A percentile compares a stretch with the other conserved stretches of the same genome.
Evolutionary conservation across 1,140 invertebrate species (phyloP).

Genomic region (Drosophila azteca): DNA sequence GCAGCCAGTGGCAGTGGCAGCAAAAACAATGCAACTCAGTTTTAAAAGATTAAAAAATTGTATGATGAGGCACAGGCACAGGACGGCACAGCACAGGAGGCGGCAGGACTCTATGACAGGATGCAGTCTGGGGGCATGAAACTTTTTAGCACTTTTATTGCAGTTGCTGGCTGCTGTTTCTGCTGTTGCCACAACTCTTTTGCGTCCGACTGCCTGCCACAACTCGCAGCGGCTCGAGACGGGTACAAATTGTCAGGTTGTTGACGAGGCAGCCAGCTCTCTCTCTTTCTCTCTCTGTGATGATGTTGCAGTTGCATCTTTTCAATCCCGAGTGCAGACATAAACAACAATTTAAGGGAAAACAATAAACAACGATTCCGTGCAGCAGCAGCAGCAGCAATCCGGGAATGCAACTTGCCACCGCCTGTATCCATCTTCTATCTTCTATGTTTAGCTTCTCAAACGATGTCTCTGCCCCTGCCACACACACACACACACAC

Average conservation of each 20-base stretch:
- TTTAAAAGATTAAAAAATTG: constrained; percentile 76
- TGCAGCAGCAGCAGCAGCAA: no score
- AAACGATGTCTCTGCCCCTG: constrained; percentile 8
- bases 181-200: constrained; percentile 20
- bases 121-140: constrained; percentile 74
- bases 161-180: constrained; percentile 38
- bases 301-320: constrained; percentile 25
- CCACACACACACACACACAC: background rate
- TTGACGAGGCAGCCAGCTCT: constrained; percentile 56
- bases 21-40: constrained; percentile 51
- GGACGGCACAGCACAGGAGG: background rate
- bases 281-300: constrained; percentile 5
- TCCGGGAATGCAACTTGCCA: constrained; percentile 25
- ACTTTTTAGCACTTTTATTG: constrained; percentile 81
- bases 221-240: constrained; percentile 49
- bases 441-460: constrained; percentile 12
- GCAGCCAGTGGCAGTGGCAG: constrained; percentile 11
- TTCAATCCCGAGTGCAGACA: constrained; percentile 35
- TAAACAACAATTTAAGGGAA: constrained; percentile 58
- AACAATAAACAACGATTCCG: constrained; percentile 40
- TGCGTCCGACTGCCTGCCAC: constrained; percentile 21
- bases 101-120: constrained; percentile 55
- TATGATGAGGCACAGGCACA: constrained; percentile 28
- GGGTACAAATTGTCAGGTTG: constrained; percentile 73
- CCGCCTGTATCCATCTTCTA: constrained; percentile 3